Conservation (phyloP, 2,797 vertebrate genomes). For the Sphenodon punctatus region DNA sequence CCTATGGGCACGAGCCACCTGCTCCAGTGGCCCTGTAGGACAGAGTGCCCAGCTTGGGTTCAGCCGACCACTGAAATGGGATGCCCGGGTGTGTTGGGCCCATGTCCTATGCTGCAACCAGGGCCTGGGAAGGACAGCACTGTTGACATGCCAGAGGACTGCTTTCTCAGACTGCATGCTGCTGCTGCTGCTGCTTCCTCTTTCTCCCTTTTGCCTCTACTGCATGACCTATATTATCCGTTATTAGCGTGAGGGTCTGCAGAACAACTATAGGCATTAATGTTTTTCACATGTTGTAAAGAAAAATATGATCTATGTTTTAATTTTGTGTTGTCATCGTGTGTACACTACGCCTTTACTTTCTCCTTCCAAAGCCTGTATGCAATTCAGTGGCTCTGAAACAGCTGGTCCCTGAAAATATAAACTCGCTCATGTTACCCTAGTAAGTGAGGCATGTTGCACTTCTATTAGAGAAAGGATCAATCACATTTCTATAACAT, state of each 20-base stretch:
- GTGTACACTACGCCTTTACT: not conserved
- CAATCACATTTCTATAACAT: not conserved
- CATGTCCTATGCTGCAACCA: no score
- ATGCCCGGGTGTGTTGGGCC: no score
- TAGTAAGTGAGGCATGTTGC: fast-evolving
- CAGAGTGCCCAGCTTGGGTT: no score
- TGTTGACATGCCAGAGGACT: no score
- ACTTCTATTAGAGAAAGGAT: not conserved
- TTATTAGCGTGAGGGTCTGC: not conserved
- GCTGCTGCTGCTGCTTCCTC: no score
- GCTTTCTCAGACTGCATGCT: no score
- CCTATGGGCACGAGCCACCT: no score
- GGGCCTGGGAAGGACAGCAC: no score
- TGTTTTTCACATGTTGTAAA: not conserved
- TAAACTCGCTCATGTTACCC: not conserved
- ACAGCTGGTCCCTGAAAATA: not conserved
- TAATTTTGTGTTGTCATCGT: not conserved
- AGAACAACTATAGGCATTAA: not conserved
- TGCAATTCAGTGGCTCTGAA: not conserved
- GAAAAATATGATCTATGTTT: not conserved
- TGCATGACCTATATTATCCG: not conserved
- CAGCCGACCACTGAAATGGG: no score
- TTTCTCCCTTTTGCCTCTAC: not conserved
- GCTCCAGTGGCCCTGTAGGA: no score
- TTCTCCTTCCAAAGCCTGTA: not conserved